Evolutionary conservation across 2,888 invertebrate genomes (phyloP), one percentile per base, ranked within the genome.

Genomic region (Spodoptera littoralis): DNA sequence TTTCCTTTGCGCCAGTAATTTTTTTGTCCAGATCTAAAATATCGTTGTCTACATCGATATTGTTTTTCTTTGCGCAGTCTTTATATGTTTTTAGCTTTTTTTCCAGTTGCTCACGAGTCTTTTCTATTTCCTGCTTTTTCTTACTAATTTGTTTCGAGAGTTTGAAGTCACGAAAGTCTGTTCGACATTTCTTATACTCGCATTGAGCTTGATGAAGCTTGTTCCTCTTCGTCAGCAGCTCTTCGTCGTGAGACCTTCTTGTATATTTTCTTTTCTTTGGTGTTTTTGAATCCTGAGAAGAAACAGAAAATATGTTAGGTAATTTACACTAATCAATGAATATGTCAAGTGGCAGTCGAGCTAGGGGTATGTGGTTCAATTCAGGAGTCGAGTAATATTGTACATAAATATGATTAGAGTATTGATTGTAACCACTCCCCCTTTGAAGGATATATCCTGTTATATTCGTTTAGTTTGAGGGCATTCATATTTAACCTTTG

Each of bases 221-320:
- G 22, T 67, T 71, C 13, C n/a, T 55, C 27, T 55, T 12, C 13
- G 22, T 36, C 42, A 22, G 9, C 18, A 55, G 0, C 71, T 47
- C 36, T 36, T 47, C 8, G 24, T 43, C 22, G 27, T 47, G 4
- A 42, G 2, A 48, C 48, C 65, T 46, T 44, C 41, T 49, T 66
- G 36, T 70, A 27, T 30, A 62, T 45, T 27, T 13, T 27, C 65
- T 71, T 51, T 62, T 66, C 11, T 54, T 71, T 12, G 65, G 27
- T 13, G 41, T 50, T 44, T 71, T 71, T 4, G 1, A 30, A 2
- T 30, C 22, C 67, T 67, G 71, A 11, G 50, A 47, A 71, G 46
- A 67, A 71, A 36, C 27, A 64, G 45, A 30, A 43, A 12, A 12
- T 0, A 0, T 22, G 3, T 54, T 30, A 12, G 36, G 1, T 36